Evolutionary conservation across 2,888 invertebrate species (phyloP).

Genomic region (Parnassius glacialis): DNA sequence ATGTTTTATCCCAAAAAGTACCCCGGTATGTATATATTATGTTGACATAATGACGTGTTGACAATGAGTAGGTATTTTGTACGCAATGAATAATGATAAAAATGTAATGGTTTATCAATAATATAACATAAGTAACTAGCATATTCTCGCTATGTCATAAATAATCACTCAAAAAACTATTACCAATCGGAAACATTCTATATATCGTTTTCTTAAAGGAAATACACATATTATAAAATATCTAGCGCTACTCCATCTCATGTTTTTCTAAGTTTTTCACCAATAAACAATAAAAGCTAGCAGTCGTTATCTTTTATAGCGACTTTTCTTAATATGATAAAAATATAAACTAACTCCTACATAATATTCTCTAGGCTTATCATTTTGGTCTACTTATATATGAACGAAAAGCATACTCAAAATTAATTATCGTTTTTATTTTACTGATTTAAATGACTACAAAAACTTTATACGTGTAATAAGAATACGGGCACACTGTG

Average conservation of each 20-base stretch:
- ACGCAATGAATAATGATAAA: slow-evolving; percentile 21
- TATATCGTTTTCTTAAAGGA: background rate
- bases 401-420: slow-evolving; percentile 72
- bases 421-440: slow-evolving; percentile 29
- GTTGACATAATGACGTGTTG: slow-evolving; percentile 14
- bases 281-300: slow-evolving; percentile 22
- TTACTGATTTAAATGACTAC: slow-evolving; percentile 24
- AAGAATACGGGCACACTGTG: slow-evolving; percentile 74
- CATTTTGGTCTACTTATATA: slow-evolving; percentile 66
- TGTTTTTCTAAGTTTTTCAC: slow-evolving; percentile 11
- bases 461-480: slow-evolving; percentile 22
- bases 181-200: background rate
- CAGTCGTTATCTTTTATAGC: slow-evolving; percentile 33
- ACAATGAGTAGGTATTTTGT: slow-evolving; percentile 9
- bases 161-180: slow-evolving; percentile 1
- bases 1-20: background rate
- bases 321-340: slow-evolving; percentile 38
- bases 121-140: slow-evolving; percentile 22
- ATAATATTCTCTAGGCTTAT: slow-evolving; percentile 55
- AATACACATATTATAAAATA: slow-evolving; percentile 16
- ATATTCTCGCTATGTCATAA: slow-evolving; percentile 6
- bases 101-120: slow-evolving; percentile 28
- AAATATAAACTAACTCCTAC: slow-evolving; percentile 57
- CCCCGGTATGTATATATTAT: background rate
- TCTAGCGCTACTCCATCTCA: slow-evolving; percentile 20